A percentile compares a stretch with the other conserved stretches of the same genome.
Conservation (phyloP, 2,113 vertebrate species). For the Heliornis fulica region DNA sequence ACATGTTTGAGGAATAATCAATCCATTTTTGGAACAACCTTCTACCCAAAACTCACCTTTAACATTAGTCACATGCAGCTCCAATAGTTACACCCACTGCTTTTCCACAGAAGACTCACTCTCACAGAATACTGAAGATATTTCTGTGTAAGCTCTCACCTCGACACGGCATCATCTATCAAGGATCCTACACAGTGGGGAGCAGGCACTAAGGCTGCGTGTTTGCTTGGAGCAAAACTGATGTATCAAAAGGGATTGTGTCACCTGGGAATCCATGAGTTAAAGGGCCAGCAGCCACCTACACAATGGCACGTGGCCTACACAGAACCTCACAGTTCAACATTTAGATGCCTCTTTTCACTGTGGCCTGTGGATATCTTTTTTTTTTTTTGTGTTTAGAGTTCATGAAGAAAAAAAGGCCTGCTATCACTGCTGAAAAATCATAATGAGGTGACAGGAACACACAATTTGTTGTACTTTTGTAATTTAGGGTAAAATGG, state of each 20-base stretch:
- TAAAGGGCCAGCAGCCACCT: not conserved
- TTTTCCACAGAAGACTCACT: not conserved
- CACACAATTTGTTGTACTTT: not conserved
- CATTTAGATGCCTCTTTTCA: not conserved
- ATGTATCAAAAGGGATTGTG: not conserved
- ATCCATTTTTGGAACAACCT: not conserved
- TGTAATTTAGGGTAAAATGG: not conserved
- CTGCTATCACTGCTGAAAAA: not conserved
- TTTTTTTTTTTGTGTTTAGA: not conserved
- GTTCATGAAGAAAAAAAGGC: not conserved
- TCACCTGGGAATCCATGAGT: not conserved
- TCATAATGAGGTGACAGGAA: not conserved
- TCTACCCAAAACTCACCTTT: not conserved
- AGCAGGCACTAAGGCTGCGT: not conserved
- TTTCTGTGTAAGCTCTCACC: not conserved
- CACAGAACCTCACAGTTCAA: not conserved
- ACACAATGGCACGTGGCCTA: rapidly evolving
- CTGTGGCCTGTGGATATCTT: not conserved
- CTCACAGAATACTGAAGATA: not conserved
- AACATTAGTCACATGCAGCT: not conserved
- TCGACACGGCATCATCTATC: rapidly evolving
- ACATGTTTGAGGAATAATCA: not conserved
- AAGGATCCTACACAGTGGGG: not conserved
- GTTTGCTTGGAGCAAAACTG: not conserved
- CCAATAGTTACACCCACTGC: not conserved